phyloP scores from a whole-genome alignment of 2,113 vertebrate species.

The Caretta caretta region DNA sequence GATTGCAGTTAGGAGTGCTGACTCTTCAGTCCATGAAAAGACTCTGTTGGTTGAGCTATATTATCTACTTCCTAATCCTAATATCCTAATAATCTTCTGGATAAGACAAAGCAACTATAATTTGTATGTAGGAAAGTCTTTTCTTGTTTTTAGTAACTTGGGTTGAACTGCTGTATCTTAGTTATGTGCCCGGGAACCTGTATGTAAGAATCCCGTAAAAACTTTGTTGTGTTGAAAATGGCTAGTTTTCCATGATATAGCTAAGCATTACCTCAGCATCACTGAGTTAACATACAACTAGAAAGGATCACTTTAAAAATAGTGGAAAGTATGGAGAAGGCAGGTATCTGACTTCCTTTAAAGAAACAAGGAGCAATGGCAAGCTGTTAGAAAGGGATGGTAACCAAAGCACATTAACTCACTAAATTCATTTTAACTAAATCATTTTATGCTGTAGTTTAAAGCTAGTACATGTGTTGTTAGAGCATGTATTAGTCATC shows the following conservation, averaged over 20 bases:
- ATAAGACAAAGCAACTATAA: not conserved
- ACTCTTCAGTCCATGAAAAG: rapidly evolving
- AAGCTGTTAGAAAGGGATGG: not conserved
- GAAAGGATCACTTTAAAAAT: not conserved
- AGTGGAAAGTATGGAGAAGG: not conserved
- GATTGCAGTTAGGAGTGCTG: not conserved
- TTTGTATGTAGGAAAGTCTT: not conserved
- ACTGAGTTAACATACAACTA: not conserved
- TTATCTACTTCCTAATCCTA: not conserved
- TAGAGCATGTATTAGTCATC: not conserved
- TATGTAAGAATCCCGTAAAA: not conserved
- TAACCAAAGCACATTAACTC: not conserved
- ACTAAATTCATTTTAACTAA: not conserved
- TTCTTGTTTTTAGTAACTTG: not conserved
- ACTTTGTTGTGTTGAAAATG: not conserved
- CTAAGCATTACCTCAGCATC: not conserved
- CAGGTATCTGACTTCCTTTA: not conserved
- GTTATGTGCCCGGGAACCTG: not conserved
- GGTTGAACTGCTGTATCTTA: not conserved
- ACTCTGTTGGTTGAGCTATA: not conserved
- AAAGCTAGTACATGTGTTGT: not conserved
- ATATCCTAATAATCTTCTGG: not conserved
- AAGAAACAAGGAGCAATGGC: not conserved
- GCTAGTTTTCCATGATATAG: not conserved
- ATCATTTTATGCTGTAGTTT: not conserved